Evolutionary conservation across 1,140 invertebrate genomes (phyloP), one percentile per base, ranked within the genome.

Genomic region (Rhyacophila brunnea): DNA sequence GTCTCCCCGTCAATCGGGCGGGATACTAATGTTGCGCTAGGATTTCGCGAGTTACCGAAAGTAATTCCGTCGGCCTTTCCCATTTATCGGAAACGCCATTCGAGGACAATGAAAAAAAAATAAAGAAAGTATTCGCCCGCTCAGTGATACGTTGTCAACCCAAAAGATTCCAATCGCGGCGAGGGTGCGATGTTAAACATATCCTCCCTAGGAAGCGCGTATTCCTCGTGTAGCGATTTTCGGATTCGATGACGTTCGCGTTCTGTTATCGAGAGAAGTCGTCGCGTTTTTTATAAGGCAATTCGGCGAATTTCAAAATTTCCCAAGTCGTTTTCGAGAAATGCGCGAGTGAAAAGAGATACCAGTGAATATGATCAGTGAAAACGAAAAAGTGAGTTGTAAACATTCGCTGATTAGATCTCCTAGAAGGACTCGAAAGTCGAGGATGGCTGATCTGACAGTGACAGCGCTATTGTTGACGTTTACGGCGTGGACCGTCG

Each of bases 91-190:
- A 46, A 55, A 47, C 53, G 53, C 53, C 44, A 55, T 55, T 55
- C 32, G 34, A 17, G 43, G 53, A 47, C 53, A 56, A 56, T 56
- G 53, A 54, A 47, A 56, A 55, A 54, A 54, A 43, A 14, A 47
- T 47, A 40, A 46, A 56, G 44, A 47, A 56, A 56, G 51, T 54
- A 23, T 45, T 45, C 13, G 14, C 5, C 9, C 32, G 23, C 23
- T 9, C 3, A 28, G 23, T 28, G 23, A 9, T 5, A 28, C n/a
- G 9, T 5, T 28, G 23, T 28, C 9, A 28, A 28, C 3, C 9
- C 9, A 28, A 5, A 3, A 28, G 23, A 28, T 28, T 28, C 9
- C 9, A 3, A 9, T 28, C 3, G 23, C 9, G 23, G 3, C 9
- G 9, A 28, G 9, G 23, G 9, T 5, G 23, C 23, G 23, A 9